Base-by-base conservation (phyloP, 2,797 vertebrate species). In the Enteromius viviparus region DNA sequence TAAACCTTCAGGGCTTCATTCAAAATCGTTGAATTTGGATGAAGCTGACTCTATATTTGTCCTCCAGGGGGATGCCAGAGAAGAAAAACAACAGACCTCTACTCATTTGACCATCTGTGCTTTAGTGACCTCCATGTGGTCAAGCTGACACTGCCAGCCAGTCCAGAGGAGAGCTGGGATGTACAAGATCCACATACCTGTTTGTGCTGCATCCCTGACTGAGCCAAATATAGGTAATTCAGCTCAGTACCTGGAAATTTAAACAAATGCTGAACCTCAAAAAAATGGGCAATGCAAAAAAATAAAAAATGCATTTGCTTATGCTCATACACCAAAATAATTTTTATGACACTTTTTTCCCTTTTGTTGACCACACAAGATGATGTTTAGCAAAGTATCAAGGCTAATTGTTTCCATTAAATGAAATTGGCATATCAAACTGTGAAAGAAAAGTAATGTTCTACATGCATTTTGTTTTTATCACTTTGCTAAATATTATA, bases 71-170 rank as follows among this genome's bases (percentile, higher is more conserved):
- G 34, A 65, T 29, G 47, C 17, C 42, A 49, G 45, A 84, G 53
- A 21, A 45, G 34, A 51, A 37, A 68, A 70, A 64, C 9, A 49
- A 76, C 19, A 81, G 77, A 78, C 65, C n/a, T 71, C 51, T 51
- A 51, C 47, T 14, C 37, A 47, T 51, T 40, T 75, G 42, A 32
- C 85, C 87, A 86, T 82, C 85, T 84, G 87, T 82, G 79, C 83
- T 34, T n/a, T 37, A 49, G 80, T 84, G 80, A 68, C 70, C 75
- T 84, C 29, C 76, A 77, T 80, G 70, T 84, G 82, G 69, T 76
- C 81, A 58, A 45, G 53, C 68, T 49, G 64, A 53, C 17, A n/a
- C 55, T 84, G 55, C 62, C 78, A 85, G 84, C 37, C 68, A 75
- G 69, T 75, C 8, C 40, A 42, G 40, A 42, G 21, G 40, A 66